Evolutionary conservation across 2,888 invertebrate genomes (phyloP), one percentile per base, ranked within the genome.

Genomic region (Ophion obscuratus): DNA sequence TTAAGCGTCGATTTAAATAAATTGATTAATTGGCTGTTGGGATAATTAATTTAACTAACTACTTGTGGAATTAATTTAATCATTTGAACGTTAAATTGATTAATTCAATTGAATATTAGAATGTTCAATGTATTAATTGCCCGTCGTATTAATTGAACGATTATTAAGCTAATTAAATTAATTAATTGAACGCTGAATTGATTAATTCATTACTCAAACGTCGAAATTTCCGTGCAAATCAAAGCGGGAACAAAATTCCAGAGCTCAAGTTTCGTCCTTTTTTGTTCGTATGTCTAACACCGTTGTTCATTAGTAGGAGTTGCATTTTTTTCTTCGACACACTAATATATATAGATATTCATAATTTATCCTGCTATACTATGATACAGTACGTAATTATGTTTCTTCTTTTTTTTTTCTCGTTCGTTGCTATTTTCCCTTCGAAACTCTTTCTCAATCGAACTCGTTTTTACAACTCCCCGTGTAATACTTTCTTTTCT

Each of bases 401-500:
- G 53, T 53, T 53, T 53, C 14, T 17, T 53, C 4, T 53, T 14
- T 53, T 11, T 53, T 53, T 11, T 53, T 53, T 53, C 53, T 17
- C 4, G 2, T 53, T 53, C 17, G 17, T 53, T 53, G 7, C 40
- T 6, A 40, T 53, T 53, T 17, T 53, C 11, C 53, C 17, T 53
- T 53, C 17, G 5, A 53, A 53, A 17, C 6, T 40, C 40, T 40
- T 53, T 53, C 17, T 14, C 11, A 14, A 53, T 53, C 53, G 14
- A 17, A 14, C 53, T 14, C 5, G 11, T 53, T 53, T 47, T 53
- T 53, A 53, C 53, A 4, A 17, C 4, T 17, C 9, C 17, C 47
- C 24, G 68, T 47, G 44, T 68, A 44, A 68, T 47, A 68, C 68
- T 68, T 68, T 68, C 27, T 47, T 27, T 47, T 31, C 36, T 5